phyloP scores from a whole-genome alignment of 2,888 invertebrate genomes.

The Idaea aversata region DNA sequence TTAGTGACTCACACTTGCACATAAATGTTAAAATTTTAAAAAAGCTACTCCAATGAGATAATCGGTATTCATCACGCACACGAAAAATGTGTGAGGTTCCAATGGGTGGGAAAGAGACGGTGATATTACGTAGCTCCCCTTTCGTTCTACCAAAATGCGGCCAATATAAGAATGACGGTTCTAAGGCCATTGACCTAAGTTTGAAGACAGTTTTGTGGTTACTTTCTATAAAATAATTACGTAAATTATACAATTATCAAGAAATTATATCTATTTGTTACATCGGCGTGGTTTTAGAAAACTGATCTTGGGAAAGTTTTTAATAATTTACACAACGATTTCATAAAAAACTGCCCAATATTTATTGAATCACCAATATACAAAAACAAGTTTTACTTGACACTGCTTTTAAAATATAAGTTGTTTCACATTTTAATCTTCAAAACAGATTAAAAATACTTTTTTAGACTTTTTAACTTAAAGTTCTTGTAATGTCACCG shows the following conservation, averaged over 20 bases:
- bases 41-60: conserved; percentile 68
- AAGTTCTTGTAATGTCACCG: conserved; percentile 15
- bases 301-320: neutral
- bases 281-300: conserved; percentile 10
- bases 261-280: conserved; percentile 7
- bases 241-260: conserved; percentile 9
- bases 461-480: conserved; percentile 2
- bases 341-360: too few species aligned
- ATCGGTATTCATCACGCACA: conserved; percentile 75
- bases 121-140: conserved; percentile 49
- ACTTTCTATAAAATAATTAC: conserved; percentile 4
- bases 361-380: too few species aligned
- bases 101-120: conserved; percentile 52
- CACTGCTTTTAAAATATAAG: too few species aligned
- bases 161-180: conserved; percentile 79
- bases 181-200: conserved; percentile 68
- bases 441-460: neutral
- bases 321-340: too few species aligned
- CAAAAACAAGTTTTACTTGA: too few species aligned
- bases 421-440: too few species aligned
- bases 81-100: conserved; percentile 61
- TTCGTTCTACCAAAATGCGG: conserved; percentile 73
- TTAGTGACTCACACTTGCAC: conserved; percentile 62
- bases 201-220: conserved; percentile 41
- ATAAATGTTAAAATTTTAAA: conserved; percentile 60